phyloP scores from a whole-genome alignment of 2,797 vertebrate species.

The Spinus olivaceus region DNA sequence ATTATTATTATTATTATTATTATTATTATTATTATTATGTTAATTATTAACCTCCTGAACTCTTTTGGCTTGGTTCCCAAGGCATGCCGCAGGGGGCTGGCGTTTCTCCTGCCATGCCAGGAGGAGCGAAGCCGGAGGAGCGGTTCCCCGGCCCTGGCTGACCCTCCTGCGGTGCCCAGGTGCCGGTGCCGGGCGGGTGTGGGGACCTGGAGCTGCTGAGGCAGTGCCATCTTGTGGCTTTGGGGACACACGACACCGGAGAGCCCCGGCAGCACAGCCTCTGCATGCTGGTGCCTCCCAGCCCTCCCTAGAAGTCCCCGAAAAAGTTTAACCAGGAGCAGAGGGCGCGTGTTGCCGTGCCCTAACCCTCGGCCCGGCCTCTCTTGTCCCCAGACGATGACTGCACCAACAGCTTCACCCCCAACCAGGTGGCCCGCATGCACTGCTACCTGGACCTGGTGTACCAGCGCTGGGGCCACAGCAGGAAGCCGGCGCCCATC shows the following conservation, averaged over 20 bases:
- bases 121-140: neutral
- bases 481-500: conserved; percentile 79
- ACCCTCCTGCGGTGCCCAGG: fast-evolving
- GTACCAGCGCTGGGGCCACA: conserved; percentile 89
- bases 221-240: conserved; percentile 74
- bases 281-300: fast-evolving
- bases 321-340: fast-evolving
- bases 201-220: neutral
- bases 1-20: neutral
- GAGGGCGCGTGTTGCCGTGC: fast-evolving
- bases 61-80: neutral
- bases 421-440: conserved; percentile 96
- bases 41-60: too few species aligned
- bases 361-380: neutral
- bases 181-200: neutral
- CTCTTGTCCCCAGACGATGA: conserved; percentile 83
- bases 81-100: fast-evolving
- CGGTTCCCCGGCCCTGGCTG: fast-evolving
- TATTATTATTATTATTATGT: too few species aligned
- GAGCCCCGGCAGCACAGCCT: neutral
- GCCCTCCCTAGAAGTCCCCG: neutral
- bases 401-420: conserved; percentile 94
- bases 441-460: conserved; percentile 95
- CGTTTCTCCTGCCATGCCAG: neutral
- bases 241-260: conserved; percentile 15